Conservation (phyloP, 2,113 vertebrate genomes). For the Rhizomys pruinosus region DNA sequence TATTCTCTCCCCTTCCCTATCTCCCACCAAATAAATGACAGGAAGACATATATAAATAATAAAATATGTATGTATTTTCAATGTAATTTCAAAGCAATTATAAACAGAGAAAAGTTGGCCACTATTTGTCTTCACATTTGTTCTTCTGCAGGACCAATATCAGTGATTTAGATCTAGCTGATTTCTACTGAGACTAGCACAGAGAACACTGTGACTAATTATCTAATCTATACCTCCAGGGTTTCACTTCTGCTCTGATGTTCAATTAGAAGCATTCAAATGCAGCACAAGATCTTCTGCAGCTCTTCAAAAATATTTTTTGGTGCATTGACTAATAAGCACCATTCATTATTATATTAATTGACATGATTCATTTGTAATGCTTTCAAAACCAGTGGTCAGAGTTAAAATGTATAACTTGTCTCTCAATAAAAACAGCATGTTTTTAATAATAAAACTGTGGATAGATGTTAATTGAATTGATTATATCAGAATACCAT, state of each 20-base stretch:
- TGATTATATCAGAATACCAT: not conserved
- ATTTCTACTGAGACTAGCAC: slow-evolving; percentile 68
- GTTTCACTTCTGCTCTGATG: slow-evolving; percentile 61
- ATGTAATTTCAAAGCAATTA: not conserved
- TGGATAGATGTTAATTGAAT: slow-evolving; percentile 4
- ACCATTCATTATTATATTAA: slow-evolving; percentile 49
- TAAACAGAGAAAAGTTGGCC: not conserved
- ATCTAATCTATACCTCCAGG: slow-evolving; percentile 70
- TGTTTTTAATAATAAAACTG: not conserved
- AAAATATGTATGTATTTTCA: not conserved
- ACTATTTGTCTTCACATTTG: not conserved
- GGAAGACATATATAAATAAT: not conserved
- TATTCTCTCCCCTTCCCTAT: not conserved
- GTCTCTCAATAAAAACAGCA: slow-evolving; percentile 1
- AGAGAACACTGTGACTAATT: slow-evolving; percentile 74
- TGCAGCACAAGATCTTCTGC: slow-evolving; percentile 3
- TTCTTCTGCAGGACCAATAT: not conserved
- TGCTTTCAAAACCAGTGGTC: not conserved
- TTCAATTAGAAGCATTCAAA: slow-evolving; percentile 67
- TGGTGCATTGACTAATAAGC: slow-evolving; percentile 59
- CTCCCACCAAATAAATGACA: not conserved
- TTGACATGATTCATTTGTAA: slow-evolving; percentile 21
- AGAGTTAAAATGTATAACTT: slow-evolving; percentile 30
- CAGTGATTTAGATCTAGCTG: slow-evolving; percentile 50
- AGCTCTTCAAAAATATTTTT: slow-evolving; percentile 31